Percentiles rank a stretch among this genome's conserved stretches.
Evolutionary conservation across 2,113 vertebrate genomes (phyloP).

Genomic region (Cnemophilus loriae): DNA sequence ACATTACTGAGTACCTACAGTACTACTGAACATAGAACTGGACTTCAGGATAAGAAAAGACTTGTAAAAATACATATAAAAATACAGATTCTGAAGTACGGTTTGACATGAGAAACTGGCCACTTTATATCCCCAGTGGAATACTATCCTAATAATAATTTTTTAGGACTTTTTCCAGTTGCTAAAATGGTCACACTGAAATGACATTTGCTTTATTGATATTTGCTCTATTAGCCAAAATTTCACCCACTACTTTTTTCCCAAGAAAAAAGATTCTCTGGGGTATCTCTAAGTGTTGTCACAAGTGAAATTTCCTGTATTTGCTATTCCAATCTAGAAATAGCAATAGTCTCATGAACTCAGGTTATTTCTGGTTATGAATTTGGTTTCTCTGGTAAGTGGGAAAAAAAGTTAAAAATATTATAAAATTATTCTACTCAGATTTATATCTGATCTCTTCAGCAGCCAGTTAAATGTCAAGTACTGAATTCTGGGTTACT

Average conservation of each 20-base stretch:
- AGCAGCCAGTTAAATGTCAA: neutral
- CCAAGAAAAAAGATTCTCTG: neutral
- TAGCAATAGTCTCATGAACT: neutral
- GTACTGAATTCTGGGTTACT: neutral
- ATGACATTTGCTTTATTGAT: neutral
- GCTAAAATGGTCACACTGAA: neutral
- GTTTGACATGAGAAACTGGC: neutral
- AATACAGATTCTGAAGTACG: neutral
- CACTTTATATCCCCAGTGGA: neutral
- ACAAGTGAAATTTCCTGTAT: neutral
- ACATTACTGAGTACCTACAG: neutral
- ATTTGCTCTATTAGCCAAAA: neutral
- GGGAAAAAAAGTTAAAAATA: neutral
- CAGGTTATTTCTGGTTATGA: neutral
- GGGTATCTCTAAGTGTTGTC: neutral
- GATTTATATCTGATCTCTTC: neutral
- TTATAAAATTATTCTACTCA: neutral
- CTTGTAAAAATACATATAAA: neutral
- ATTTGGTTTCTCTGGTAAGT: neutral
- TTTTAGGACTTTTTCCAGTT: neutral
- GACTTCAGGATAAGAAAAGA: neutral
- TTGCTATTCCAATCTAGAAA: neutral
- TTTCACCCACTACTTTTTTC: neutral
- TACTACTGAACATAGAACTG: neutral
- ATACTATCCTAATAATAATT: neutral